Percentiles rank a stretch among this genome's conserved stretches.
Conservation (phyloP, 1,140 invertebrate genomes). For the Lepidostoma basale region DNA sequence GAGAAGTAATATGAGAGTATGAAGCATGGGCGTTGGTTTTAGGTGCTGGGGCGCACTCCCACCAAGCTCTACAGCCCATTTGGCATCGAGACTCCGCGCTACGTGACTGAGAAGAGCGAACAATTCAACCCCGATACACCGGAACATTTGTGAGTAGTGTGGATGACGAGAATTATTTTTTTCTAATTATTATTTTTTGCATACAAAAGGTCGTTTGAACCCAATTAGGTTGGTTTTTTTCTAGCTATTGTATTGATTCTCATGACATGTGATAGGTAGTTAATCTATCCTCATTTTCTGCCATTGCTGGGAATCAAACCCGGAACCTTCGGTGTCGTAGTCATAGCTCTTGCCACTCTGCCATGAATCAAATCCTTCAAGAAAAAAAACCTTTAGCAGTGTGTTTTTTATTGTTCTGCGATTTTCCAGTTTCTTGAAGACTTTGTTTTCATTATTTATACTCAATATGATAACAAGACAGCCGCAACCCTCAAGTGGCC, state of each 20-base stretch:
- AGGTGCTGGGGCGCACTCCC: slow-evolving; percentile 55
- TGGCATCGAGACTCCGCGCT: slow-evolving; percentile 57
- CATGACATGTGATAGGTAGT: too few relatives aligned
- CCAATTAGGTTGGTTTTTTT: too few relatives aligned
- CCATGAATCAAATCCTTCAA: neutral
- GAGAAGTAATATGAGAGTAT: too few relatives aligned
- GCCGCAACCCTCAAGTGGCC: too few relatives aligned
- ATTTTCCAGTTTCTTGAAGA: neutral
- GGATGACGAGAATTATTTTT: neutral
- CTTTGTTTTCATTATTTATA: neutral
- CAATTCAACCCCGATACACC: slow-evolving; percentile 59
- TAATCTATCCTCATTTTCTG: too few relatives aligned
- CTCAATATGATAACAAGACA: neutral
- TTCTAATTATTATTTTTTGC: slow-evolving; percentile 15
- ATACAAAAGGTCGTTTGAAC: too few relatives aligned
- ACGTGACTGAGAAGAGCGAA: slow-evolving; percentile 48
- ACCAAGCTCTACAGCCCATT: slow-evolving; percentile 60
- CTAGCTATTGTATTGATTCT: too few relatives aligned
- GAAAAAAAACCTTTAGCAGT: neutral
- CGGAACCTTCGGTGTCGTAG: too few relatives aligned
- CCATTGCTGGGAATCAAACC: too few relatives aligned
- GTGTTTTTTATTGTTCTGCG: neutral
- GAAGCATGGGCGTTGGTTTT: too few relatives aligned
- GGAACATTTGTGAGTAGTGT: slow-evolving; percentile 54
- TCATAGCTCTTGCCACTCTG: neutral